These are phyloP conservation scores for Ranitomeya variabilis DNA, from an alignment of 2,113 vertebrate genomes.

Conservation along the genomic window DNA sequence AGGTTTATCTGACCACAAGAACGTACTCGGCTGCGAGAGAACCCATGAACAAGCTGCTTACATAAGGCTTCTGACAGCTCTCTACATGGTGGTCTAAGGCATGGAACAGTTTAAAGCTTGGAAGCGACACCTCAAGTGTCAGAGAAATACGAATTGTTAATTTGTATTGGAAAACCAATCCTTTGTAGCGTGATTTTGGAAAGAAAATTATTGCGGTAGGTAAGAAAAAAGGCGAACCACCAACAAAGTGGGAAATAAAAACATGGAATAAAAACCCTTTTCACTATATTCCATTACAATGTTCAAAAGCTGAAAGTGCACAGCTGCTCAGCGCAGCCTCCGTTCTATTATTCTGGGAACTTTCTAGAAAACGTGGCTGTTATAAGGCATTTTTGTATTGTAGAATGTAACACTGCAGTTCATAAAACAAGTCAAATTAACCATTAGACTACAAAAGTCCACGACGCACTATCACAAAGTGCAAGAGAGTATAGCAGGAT, in stretches of 20 bases:
- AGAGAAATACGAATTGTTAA: constrained; percentile 66
- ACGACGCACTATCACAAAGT: not conserved
- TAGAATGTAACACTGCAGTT: not conserved
- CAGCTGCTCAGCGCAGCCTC: constrained; percentile 44
- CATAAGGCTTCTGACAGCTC: constrained; percentile 54
- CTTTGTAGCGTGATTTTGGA: constrained; percentile 64
- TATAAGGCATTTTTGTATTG: constrained; percentile 22
- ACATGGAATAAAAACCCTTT: constrained; percentile 52
- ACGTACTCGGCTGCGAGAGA: constrained; percentile 35
- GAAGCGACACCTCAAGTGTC: constrained; percentile 66
- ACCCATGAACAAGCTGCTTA: constrained; percentile 43
- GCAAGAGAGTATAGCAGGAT: not conserved
- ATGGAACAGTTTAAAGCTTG: constrained; percentile 67
- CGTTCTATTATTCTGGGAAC: constrained; percentile 41
- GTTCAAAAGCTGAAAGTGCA: constrained; percentile 35
- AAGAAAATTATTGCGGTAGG: constrained; percentile 60
- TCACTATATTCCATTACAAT: constrained; percentile 54
- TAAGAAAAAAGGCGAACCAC: constrained; percentile 62
- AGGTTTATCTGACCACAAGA: constrained; percentile 35
- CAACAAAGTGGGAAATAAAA: constrained; percentile 61
- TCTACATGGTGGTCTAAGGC: constrained; percentile 67
- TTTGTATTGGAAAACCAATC: constrained; percentile 65
- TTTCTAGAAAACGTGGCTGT: constrained; percentile 10
- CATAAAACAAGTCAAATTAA: constrained; percentile 4
- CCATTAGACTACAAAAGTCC: constrained; percentile 1